Evolutionary conservation across 2,797 vertebrate species (phyloP).

Genomic region (Myotis findleyi): DNA sequence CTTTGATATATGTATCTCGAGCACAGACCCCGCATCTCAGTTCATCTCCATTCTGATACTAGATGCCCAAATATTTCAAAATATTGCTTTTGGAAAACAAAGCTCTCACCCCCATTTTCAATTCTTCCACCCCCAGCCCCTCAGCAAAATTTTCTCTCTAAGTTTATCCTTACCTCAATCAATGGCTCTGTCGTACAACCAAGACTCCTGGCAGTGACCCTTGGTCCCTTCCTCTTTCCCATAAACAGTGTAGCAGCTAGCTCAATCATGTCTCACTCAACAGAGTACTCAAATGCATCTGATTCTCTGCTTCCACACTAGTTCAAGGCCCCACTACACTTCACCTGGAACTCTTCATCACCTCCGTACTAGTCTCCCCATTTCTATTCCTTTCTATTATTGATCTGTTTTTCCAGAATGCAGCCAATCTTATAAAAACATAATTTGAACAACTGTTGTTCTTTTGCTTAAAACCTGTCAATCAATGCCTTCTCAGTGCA

Average conservation of each 20-base stretch:
- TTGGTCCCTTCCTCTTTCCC: neutral
- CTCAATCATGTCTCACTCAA: neutral
- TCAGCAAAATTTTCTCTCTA: neutral
- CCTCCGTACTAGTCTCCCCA: neutral
- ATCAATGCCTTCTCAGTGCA: neutral
- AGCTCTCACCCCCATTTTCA: neutral
- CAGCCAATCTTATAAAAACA: neutral
- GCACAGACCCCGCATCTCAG: neutral
- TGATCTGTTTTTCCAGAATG: neutral
- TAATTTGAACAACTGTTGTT: neutral
- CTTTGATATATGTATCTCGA: neutral
- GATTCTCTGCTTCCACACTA: neutral
- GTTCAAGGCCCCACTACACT: neutral
- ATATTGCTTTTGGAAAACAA: neutral
- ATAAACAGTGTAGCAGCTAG: neutral
- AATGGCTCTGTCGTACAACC: too few species aligned
- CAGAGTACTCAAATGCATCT: neutral
- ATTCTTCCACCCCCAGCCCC: neutral
- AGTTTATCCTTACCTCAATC: neutral
- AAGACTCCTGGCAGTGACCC: neutral
- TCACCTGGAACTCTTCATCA: too few species aligned
- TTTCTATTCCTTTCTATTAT: neutral
- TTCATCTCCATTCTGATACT: neutral
- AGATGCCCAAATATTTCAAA: neutral
- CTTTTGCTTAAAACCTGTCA: neutral